Base-by-base conservation (phyloP, 1,140 invertebrate genomes). In the Heliothis virescens region DNA sequence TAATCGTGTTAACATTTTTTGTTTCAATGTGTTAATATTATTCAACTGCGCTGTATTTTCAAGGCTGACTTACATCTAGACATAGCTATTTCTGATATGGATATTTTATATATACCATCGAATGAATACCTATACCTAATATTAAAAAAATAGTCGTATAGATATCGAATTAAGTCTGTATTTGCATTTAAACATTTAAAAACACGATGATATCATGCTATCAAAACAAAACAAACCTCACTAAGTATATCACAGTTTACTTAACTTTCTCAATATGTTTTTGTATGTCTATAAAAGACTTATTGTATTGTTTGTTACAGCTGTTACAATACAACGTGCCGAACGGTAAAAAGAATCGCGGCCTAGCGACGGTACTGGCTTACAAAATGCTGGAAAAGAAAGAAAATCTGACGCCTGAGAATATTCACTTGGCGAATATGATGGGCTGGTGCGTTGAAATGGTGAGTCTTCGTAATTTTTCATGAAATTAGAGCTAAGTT, bases 361-460 rank as follows among this genome's bases (percentile, higher is more conserved):
- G 97, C 1, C 92, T 99, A 65, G 95, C 98, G 0, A 96, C 98
- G 0, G 96, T 98, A 0, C 95, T 97, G 16, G 96, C 98, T 0
- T 99, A 98, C 88, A 97, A 96, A 90, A 96, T 97, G 90, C 90
- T 99, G 10, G 95, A 96, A 83, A 92, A 95, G 71, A 93, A 92
- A 0, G 93, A 96, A 57, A 95, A 95, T 78, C 89, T 97, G 2
- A 97, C 97, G 1, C 96, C 97, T 0, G 97, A 98, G 85, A 98
- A 98, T 85, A 92, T 98, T 48, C 96, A 97, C 86, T 88, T 97
- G 34, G 97, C 98, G 0, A 97, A 98, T 81, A 96, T 99, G 80
- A 95, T 99, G 86, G 98, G 98, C 77, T 99, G 98, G 99, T 99
- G 98, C 92, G 95, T 98, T 63, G 98, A 99, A 97, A 96, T 99